Percentiles rank a stretch among this genome's conserved stretches.
These are phyloP conservation scores for Spermophilus dauricus DNA, from an alignment of 2,113 vertebrate species.

Conservation along the genomic window DNA sequence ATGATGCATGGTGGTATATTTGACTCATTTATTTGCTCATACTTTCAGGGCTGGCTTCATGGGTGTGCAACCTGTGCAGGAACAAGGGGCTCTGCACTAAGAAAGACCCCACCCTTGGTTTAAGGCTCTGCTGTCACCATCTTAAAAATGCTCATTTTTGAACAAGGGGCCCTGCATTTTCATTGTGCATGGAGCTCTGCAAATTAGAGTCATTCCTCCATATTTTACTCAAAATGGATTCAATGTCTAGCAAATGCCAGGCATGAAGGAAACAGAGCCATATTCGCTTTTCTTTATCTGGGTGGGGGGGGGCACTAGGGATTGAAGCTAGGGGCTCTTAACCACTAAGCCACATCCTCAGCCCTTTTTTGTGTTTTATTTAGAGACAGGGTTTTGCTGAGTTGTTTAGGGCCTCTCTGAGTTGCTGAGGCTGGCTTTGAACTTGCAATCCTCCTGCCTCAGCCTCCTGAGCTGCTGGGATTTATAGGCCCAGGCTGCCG, in stretches of 20 bases:
- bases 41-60: background rate
- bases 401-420: too few relatives aligned
- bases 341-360: too few relatives aligned
- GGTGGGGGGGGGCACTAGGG: too few relatives aligned
- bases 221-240: background rate
- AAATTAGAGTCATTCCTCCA: background rate
- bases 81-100: background rate
- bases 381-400: too few relatives aligned
- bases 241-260: background rate
- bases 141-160: conserved; percentile 23
- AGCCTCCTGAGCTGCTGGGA: too few relatives aligned
- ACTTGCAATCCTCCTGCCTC: too few relatives aligned
- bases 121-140: background rate
- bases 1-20: background rate
- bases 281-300: background rate
- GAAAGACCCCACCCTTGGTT: background rate
- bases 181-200: background rate
- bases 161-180: background rate
- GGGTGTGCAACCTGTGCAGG: rapidly evolving
- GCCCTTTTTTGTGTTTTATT: too few relatives aligned
- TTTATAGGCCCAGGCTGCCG: too few relatives aligned
- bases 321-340: too few relatives aligned
- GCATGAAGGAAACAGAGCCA: background rate
- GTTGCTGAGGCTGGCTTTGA: too few relatives aligned
- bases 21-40: background rate